Conservation (phyloP, 2,888 invertebrate species). For the Didymodactylos carnosus region DNA sequence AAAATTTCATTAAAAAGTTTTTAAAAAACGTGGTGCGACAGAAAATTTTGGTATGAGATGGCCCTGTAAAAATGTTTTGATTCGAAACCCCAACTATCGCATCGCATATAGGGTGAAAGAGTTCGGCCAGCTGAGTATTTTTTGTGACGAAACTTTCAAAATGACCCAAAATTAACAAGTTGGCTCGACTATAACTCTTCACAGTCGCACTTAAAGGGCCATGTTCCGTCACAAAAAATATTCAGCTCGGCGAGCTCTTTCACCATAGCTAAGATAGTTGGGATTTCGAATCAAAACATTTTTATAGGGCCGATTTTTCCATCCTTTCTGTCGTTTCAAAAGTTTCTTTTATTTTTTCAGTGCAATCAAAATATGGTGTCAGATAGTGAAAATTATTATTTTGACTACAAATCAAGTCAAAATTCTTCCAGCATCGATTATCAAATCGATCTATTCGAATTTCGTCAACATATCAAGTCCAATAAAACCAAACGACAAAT, state of each 20-base stretch:
- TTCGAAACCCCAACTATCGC: neutral
- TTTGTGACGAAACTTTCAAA: neutral
- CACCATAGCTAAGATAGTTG: neutral
- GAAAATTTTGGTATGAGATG: no score
- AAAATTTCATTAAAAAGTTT: no score
- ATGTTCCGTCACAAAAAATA: neutral
- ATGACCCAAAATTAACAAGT: neutral
- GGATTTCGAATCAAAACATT: no score
- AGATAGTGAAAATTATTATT: neutral
- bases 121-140: neutral
- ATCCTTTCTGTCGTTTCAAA: no score
- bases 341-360: neutral
- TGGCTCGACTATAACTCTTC: neutral
- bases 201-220: neutral
- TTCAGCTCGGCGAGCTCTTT: neutral
- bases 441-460: neutral
- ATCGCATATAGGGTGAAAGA: neutral
- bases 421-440: neutral
- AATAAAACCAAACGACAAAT: neutral
- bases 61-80: neutral
- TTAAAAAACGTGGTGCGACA: no score
- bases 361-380: neutral
- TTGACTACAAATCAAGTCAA: neutral
- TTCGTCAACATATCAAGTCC: neutral
- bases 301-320: neutral